Percentiles rank a stretch among this genome's conserved stretches.
Conservation (phyloP, 2,113 vertebrate genomes). For the Saccopteryx bilineata region DNA sequence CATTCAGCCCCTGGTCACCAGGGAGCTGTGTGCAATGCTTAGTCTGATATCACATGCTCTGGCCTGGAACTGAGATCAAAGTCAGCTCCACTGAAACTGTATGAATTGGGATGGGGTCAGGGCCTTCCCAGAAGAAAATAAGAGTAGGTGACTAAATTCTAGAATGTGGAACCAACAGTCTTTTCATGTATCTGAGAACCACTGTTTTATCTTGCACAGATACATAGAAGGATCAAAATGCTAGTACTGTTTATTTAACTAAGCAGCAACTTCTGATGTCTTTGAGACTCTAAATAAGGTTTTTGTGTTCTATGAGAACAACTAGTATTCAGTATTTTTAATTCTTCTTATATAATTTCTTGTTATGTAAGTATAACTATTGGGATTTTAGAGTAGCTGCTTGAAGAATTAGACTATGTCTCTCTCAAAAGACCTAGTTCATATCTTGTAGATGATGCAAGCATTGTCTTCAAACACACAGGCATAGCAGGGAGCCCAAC, state of each 20-base stretch:
- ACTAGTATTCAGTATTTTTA: constrained; percentile 59
- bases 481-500: not conserved
- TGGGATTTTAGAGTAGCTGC: constrained; percentile 22
- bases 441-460: not conserved
- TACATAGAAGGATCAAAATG: not conserved
- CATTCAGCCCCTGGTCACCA: no score
- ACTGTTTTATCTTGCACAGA: no score
- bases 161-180: not conserved
- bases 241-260: not conserved
- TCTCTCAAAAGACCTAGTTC: constrained; percentile 54
- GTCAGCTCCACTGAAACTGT: not conserved
- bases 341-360: constrained; percentile 58
- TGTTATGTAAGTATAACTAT: constrained; percentile 70
- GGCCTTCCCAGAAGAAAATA: not conserved
- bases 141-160: not conserved
- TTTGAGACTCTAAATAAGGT: not conserved
- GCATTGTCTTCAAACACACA: not conserved
- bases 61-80: not conserved
- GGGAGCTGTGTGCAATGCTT: not conserved
- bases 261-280: not conserved
- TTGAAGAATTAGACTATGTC: not conserved
- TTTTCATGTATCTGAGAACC: not conserved
- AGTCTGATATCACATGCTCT: not conserved
- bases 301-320: constrained; percentile 26
- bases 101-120: no score